Evolutionary conservation across 1,140 invertebrate genomes (phyloP).

Genomic region (Centruroides vittatus): DNA sequence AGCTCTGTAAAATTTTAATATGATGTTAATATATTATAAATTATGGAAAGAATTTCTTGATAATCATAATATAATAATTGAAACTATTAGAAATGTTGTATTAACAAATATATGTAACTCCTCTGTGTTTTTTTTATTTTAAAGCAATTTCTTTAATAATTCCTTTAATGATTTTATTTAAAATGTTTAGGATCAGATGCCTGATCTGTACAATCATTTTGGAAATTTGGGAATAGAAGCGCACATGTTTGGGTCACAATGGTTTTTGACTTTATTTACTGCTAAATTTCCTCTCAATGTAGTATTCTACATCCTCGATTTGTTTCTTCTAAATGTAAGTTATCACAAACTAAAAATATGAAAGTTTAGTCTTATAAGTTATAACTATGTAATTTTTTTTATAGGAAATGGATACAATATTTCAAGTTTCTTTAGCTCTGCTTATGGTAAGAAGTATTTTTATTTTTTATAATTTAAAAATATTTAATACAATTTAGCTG

Average conservation of each 20-base stretch:
- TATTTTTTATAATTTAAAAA: not conserved
- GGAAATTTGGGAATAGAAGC: conserved; percentile 61
- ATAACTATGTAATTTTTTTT: not conserved
- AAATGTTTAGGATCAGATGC: conserved; percentile 64
- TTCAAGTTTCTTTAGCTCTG: conserved; percentile 87
- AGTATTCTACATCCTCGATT: conserved; percentile 93
- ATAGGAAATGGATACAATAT: conserved; percentile 74
- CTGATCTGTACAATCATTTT: conserved; percentile 82
- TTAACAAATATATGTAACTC: not conserved
- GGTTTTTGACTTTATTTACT: conserved; percentile 99
- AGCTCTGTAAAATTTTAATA: too few relatives aligned
- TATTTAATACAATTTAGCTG: not conserved
- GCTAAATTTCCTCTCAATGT: conserved; percentile 96
- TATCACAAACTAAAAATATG: too few relatives aligned
- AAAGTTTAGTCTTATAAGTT: too few relatives aligned
- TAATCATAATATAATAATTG: too few relatives aligned
- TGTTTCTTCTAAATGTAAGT: conserved; percentile 53
- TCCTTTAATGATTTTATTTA: conserved; percentile 20
- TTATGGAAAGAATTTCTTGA: too few relatives aligned
- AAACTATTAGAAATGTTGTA: too few relatives aligned
- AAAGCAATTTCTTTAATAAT: not conserved
- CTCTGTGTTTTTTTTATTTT: not conserved
- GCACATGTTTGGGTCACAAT: conserved; percentile 99
- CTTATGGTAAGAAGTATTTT: conserved; percentile 31
- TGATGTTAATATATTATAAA: too few relatives aligned